phyloP scores from a whole-genome alignment of 2,888 invertebrate genomes.

The Hetaerina titia region DNA sequence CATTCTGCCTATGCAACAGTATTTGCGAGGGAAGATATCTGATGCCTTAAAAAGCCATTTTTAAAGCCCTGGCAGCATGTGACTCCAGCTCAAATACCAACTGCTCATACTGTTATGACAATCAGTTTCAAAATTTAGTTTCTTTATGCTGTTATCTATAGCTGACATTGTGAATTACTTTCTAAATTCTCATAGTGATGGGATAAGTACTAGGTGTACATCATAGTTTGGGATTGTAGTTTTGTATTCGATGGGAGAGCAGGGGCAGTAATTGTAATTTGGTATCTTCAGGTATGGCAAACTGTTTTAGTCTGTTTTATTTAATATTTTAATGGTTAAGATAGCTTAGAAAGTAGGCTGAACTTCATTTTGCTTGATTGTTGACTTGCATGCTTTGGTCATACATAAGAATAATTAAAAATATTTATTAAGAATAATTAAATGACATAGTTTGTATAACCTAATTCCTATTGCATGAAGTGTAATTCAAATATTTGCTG shows the following conservation, averaged over 20 bases:
- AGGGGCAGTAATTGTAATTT: background rate
- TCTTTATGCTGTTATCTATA: background rate
- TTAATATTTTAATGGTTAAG: background rate
- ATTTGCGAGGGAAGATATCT: too few species aligned
- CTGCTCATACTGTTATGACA: background rate
- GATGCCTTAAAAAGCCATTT: background rate
- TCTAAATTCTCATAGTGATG: background rate
- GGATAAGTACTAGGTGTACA: background rate
- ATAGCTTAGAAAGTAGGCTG: background rate
- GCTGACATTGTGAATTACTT: slow-evolving; percentile 4
- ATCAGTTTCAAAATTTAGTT: background rate
- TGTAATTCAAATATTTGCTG: background rate
- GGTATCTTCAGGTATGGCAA: background rate
- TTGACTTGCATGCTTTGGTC: background rate
- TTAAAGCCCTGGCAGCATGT: background rate
- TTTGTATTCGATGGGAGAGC: background rate
- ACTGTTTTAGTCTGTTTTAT: background rate
- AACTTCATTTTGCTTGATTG: slow-evolving; percentile 12
- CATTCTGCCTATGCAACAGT: too few species aligned
- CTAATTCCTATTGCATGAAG: background rate
- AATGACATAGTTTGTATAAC: background rate
- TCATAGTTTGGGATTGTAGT: background rate
- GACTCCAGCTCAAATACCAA: background rate
- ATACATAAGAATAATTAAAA: background rate
- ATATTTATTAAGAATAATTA: background rate